Evolutionary conservation across 2,888 invertebrate species (phyloP).

Genomic region (Dusona sp.): DNA sequence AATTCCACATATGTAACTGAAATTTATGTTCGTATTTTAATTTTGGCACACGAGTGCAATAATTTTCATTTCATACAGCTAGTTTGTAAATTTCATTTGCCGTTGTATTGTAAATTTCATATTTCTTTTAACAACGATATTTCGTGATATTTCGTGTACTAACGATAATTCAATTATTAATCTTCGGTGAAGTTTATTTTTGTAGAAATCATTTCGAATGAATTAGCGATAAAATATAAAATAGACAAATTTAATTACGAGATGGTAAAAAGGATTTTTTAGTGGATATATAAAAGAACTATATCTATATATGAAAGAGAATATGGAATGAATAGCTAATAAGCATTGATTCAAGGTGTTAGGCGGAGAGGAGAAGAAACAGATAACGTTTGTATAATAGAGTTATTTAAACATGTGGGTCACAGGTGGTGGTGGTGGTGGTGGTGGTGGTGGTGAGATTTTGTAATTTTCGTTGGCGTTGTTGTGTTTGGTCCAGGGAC

Average conservation of each 20-base stretch:
- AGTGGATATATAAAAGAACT: background rate
- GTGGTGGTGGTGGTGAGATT: slow-evolving; percentile 37
- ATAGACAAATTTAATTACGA: background rate
- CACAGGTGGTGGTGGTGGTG: slow-evolving; percentile 37
- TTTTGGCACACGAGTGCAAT: no score
- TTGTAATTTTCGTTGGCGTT: slow-evolving; percentile 53
- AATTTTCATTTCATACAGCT: no score
- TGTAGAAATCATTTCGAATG: background rate
- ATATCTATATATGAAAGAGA: background rate
- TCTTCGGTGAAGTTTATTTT: background rate
- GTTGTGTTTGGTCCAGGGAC: slow-evolving; percentile 56
- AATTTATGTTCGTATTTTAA: no score
- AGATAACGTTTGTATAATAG: slow-evolving; percentile 28
- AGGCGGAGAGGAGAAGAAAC: slow-evolving; percentile 5
- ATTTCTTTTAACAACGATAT: no score
- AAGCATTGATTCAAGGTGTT: slow-evolving; percentile 20
- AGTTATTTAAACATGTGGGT: slow-evolving; percentile 50
- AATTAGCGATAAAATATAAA: background rate
- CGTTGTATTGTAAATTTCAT: no score
- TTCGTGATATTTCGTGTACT: background rate
- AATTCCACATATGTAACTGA: no score
- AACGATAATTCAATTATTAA: background rate
- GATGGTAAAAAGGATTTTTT: background rate
- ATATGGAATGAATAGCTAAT: background rate
- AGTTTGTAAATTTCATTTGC: no score